Evolutionary conservation across 2,888 invertebrate species (phyloP).

Genomic region (Piscicola geometra): DNA sequence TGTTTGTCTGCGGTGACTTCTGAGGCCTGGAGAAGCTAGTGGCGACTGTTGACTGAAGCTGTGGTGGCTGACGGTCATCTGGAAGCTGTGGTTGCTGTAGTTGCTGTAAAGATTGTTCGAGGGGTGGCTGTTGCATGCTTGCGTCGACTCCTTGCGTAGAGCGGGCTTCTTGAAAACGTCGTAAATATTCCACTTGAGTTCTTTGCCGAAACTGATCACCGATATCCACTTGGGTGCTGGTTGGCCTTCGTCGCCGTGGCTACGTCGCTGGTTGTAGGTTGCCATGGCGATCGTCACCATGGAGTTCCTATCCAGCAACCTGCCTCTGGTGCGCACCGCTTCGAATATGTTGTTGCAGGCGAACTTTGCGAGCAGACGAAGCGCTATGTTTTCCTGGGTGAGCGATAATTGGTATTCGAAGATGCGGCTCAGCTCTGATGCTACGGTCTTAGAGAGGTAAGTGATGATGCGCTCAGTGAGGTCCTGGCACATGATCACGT

Average conservation of each 20-base stretch:
- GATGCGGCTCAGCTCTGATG: constrained; percentile 41
- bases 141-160: constrained; percentile 40
- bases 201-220: constrained; percentile 41
- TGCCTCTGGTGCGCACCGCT: constrained; percentile 31
- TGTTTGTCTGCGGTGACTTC: not conserved
- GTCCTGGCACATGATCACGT: constrained; percentile 22
- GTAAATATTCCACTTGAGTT: constrained; percentile 44
- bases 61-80: not conserved
- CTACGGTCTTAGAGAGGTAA: constrained; percentile 41
- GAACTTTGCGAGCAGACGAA: constrained; percentile 42
- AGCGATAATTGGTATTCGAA: constrained; percentile 45
- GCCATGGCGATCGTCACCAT: constrained; percentile 37
- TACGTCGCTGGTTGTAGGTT: not conserved
- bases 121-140: not conserved
- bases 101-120: not conserved
- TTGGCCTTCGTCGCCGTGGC: not conserved
- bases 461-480: constrained; percentile 22
- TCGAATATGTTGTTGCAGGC: constrained; percentile 43
- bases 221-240: constrained; percentile 35
- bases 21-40: not conserved
- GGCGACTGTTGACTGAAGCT: not conserved
- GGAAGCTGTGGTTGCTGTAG: not conserved
- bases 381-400: constrained; percentile 40
- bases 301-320: constrained; percentile 35
- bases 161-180: constrained; percentile 43